Percentiles rank a stretch among this genome's conserved stretches.
Conservation (phyloP, 2,113 vertebrate genomes). For the Pollimyrus isidori region DNA sequence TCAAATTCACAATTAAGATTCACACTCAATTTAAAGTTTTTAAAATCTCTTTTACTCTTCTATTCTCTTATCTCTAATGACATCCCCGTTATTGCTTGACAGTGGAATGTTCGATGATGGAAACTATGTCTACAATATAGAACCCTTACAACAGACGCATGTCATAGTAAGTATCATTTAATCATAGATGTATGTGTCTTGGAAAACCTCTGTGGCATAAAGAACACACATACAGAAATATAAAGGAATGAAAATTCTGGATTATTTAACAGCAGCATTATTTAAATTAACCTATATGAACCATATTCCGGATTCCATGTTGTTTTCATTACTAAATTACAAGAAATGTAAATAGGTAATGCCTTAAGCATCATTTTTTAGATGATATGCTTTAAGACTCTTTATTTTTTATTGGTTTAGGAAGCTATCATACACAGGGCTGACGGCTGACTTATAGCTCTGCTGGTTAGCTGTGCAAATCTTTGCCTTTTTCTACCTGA, state of each 20-base stretch:
- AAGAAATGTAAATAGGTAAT: not conserved
- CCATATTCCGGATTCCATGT: not conserved
- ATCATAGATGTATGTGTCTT: not conserved
- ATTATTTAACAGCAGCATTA: not conserved
- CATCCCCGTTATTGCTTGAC: constrained; percentile 22
- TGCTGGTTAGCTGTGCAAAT: not conserved
- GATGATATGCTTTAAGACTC: not conserved
- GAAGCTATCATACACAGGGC: not conserved
- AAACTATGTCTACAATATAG: constrained; percentile 77
- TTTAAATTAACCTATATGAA: not conserved
- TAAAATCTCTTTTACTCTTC: not conserved
- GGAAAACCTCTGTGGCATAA: not conserved
- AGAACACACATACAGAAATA: not conserved
- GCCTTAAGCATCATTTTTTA: not conserved
- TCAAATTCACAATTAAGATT: not conserved
- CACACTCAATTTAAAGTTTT: too few species aligned
- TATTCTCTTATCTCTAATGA: not conserved
- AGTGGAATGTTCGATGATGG: constrained; percentile 95
- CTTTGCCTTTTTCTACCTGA: not conserved
- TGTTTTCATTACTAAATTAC: not conserved
- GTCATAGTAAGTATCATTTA: constrained; percentile 68
- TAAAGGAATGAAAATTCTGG: not conserved
- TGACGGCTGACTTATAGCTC: not conserved
- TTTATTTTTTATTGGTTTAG: not conserved
- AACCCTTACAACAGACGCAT: constrained; percentile 75